A percentile compares a stretch with the other conserved stretches of the same genome.
phyloP scores from a whole-genome alignment of 2,797 vertebrate genomes.

The Acanthornis magna region DNA sequence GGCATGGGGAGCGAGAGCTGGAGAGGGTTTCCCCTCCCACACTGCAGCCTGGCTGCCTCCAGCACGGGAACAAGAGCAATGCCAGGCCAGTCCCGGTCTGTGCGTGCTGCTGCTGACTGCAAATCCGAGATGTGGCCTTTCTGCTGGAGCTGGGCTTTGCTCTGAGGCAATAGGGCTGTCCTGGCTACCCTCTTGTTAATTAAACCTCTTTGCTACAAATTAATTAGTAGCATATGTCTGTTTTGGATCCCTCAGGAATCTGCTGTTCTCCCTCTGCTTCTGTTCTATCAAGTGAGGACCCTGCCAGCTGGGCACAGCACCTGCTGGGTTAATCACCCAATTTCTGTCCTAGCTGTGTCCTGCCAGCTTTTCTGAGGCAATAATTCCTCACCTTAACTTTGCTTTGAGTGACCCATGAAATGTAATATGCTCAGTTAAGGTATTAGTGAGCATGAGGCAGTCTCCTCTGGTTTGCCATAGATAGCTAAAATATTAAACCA shows the following conservation, averaged over 20 bases:
- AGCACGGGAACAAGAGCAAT: not conserved
- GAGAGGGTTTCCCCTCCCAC: not conserved
- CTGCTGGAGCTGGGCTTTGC: not conserved
- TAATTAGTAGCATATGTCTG: not conserved
- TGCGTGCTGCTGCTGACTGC: not conserved
- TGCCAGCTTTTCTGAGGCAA: not conserved
- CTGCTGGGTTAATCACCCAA: not conserved
- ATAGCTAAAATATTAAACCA: not conserved
- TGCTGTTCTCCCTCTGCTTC: not conserved
- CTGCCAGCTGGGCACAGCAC: not conserved
- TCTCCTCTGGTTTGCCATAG: not conserved
- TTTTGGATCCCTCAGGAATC: not conserved
- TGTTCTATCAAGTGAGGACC: not conserved
- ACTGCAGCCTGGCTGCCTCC: not conserved
- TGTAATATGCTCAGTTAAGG: not conserved
- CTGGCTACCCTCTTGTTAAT: not conserved
- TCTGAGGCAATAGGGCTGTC: not conserved
- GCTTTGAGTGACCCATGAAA: not conserved
- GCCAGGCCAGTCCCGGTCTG: not conserved
- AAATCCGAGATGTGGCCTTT: not conserved
- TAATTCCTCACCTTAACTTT: not conserved
- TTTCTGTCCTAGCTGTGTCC: not conserved
- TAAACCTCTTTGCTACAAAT: not conserved
- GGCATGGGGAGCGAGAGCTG: accelerated
- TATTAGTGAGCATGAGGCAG: not conserved